Evolutionary conservation across 2,113 vertebrate species (phyloP).

Genomic region (Nesoenas mayeri): DNA sequence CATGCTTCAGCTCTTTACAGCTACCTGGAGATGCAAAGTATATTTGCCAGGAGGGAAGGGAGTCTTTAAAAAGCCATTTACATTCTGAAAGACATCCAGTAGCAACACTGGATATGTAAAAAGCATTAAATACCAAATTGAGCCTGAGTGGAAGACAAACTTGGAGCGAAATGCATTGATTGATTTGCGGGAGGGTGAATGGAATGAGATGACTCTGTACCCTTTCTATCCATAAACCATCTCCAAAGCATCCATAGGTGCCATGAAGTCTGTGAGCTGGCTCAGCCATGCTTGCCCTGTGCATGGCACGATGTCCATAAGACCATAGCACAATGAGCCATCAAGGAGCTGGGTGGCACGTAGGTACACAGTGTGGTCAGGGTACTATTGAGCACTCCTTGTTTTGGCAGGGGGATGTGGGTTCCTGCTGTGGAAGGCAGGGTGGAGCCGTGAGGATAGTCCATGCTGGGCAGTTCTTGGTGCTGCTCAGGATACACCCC

Average conservation of each 20-base stretch:
- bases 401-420: neutral
- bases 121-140: neutral
- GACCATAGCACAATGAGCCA: neutral
- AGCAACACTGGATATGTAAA: constrained; percentile 4
- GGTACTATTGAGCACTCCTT: neutral
- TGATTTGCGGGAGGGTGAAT: neutral
- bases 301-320: neutral
- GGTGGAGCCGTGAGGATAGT: neutral
- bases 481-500: neutral
- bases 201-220: neutral
- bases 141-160: constrained; percentile 7
- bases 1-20: neutral
- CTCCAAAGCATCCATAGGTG: neutral
- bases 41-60: constrained; percentile 10
- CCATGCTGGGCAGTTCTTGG: neutral
- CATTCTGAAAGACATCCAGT: neutral
- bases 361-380: neutral
- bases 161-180: neutral
- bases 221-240: neutral
- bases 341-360: neutral
- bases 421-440: neutral
- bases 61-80: constrained; percentile 41
- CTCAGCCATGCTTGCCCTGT: neutral
- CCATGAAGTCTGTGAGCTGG: neutral
- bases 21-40: neutral